Conservation (phyloP, 2,113 vertebrate species). For the Otis tarda region DNA sequence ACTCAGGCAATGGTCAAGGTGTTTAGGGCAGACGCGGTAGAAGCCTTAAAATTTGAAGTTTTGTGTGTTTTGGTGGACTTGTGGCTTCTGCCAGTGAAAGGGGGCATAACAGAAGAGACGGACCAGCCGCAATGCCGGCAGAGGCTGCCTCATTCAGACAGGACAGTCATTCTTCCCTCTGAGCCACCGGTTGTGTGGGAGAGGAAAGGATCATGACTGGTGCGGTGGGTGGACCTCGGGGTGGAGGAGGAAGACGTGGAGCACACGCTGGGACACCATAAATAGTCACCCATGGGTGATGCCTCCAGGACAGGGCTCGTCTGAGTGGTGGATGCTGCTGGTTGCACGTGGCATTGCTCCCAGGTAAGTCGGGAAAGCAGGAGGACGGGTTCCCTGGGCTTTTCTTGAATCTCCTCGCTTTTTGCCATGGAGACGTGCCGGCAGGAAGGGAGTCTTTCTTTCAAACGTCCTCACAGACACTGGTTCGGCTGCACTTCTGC, state of each 20-base stretch:
- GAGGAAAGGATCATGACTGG: background rate
- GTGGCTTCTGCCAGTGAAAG: background rate
- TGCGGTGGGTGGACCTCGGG: background rate
- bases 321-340: rapidly evolving
- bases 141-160: background rate
- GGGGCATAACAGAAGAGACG: rapidly evolving
- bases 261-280: background rate
- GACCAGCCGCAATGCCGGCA: rapidly evolving
- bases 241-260: background rate
- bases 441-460: background rate
- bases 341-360: rapidly evolving
- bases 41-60: background rate
- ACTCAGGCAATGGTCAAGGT: rapidly evolving
- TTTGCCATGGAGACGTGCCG: background rate
- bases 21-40: background rate
- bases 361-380: constrained; percentile 9
- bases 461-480: rapidly evolving
- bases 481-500: background rate
- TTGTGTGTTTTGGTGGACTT: background rate
- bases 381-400: background rate
- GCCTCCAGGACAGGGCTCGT: background rate
- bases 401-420: background rate
- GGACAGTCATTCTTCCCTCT: background rate
- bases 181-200: background rate
- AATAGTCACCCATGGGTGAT: background rate